Conservation (phyloP, 2,888 invertebrate genomes). For the Eristalis arbustorum region DNA sequence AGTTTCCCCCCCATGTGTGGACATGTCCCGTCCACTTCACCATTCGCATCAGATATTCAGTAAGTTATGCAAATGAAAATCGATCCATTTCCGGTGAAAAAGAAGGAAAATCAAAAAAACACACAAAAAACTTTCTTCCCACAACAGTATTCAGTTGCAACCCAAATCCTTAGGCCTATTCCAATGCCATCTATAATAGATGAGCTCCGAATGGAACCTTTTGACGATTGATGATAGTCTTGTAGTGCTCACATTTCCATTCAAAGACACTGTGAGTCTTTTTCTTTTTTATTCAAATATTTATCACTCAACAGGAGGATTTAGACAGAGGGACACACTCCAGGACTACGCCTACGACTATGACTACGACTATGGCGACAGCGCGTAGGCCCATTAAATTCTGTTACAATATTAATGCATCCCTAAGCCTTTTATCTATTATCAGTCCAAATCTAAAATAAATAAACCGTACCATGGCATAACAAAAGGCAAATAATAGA, state of each 20-base stretch:
- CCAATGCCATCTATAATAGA: not conserved
- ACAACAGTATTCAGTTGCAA: not conserved
- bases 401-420: slow-evolving; percentile 60
- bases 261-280: not conserved
- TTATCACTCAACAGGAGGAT: slow-evolving; percentile 11
- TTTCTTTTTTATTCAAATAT: slow-evolving; percentile 44
- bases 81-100: not conserved
- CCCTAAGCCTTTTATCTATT: slow-evolving; percentile 48
- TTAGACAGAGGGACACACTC: not conserved
- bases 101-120: not conserved
- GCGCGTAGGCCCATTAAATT: slow-evolving; percentile 47
- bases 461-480: slow-evolving; percentile 62
- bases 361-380: not conserved
- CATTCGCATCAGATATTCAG: not conserved
- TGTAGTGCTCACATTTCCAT: not conserved
- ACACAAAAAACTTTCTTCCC: not conserved
- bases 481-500: slow-evolving; percentile 54
- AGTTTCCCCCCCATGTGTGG: not conserved
- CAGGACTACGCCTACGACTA: not conserved
- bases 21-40: not conserved
- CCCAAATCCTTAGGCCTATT: not conserved
- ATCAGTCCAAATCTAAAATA: slow-evolving; percentile 63
- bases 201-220: not conserved
- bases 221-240: slow-evolving; percentile 20
- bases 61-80: not conserved